These are phyloP conservation scores for Grantiella picta DNA, from an alignment of 2,113 vertebrate genomes.

Conservation along the genomic window DNA sequence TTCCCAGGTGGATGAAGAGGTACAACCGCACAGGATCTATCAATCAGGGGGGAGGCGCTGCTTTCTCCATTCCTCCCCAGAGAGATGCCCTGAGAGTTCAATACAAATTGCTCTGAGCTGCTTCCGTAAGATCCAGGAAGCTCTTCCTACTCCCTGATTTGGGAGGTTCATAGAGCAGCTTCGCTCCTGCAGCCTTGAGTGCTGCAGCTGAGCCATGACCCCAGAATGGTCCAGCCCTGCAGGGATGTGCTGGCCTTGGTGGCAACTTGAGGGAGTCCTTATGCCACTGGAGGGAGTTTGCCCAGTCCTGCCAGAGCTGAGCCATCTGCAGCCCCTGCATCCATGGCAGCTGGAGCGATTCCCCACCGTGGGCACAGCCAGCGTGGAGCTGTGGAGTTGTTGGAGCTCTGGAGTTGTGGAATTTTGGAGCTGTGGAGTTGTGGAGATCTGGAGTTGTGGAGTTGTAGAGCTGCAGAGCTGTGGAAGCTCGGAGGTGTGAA, in stretches of 20 bases:
- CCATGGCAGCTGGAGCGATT: neutral
- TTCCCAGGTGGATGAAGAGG: neutral
- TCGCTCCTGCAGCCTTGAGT: fast-evolving
- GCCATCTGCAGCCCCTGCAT: neutral
- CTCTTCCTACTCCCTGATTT: neutral
- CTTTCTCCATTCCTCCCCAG: neutral
- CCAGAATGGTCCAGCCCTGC: neutral
- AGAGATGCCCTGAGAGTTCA: neutral
- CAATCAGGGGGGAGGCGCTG: neutral
- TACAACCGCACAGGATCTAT: too few species aligned
- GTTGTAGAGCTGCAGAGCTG: too few species aligned
- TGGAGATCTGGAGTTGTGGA: too few species aligned
- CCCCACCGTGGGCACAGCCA: neutral
- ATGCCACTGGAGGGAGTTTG: neutral
- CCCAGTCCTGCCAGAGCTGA: neutral
- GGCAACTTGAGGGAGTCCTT: neutral
- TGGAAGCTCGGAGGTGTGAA: too few species aligned
- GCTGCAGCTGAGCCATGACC: neutral
- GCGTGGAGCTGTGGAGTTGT: neutral
- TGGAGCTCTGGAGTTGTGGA: too few species aligned
- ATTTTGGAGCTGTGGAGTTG: too few species aligned
- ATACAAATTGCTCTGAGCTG: neutral
- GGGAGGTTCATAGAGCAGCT: neutral
- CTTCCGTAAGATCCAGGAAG: neutral
- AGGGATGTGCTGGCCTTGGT: neutral